Conservation (phyloP, 2,113 vertebrate genomes). For the Odontophorus gujanensis region DNA sequence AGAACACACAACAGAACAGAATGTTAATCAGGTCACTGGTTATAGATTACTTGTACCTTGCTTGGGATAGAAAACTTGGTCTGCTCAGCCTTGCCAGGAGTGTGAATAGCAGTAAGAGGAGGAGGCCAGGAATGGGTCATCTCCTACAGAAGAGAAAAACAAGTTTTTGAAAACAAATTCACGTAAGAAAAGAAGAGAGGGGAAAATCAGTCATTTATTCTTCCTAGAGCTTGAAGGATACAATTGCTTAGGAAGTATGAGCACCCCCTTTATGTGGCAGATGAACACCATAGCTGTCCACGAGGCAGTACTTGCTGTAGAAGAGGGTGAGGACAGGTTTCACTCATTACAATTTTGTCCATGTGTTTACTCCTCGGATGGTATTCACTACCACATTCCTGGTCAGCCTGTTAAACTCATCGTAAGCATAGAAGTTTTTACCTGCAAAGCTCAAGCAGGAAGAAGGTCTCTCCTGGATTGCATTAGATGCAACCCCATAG, state of each 20-base stretch:
- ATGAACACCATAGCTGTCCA: background rate
- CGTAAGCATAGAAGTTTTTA: background rate
- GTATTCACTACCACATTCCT: rapidly evolving
- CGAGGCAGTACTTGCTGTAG: background rate
- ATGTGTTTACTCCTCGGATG: background rate
- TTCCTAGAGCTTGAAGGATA: background rate
- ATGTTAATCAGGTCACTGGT: conserved; percentile 27
- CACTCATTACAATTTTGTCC: background rate
- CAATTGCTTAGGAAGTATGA: background rate
- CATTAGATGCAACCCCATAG: background rate
- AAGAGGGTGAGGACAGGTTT: background rate
- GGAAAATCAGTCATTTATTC: background rate
- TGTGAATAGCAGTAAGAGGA: conserved; percentile 90
- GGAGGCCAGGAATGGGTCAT: conserved; percentile 94
- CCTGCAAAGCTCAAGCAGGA: background rate
- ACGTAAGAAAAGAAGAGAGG: background rate
- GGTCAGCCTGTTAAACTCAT: background rate
- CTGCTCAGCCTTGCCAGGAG: conserved; percentile 88
- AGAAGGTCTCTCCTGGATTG: background rate
- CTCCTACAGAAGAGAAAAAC: conserved; percentile 76
- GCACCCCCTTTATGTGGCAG: background rate
- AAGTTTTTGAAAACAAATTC: conserved; percentile 19
- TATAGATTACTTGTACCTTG: conserved; percentile 80
- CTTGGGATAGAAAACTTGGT: conserved; percentile 86
- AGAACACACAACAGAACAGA: conserved; percentile 16